Evolutionary conservation across 2,888 invertebrate species (phyloP), one percentile per base, ranked within the genome.

Genomic region (Oscheius sp.): DNA sequence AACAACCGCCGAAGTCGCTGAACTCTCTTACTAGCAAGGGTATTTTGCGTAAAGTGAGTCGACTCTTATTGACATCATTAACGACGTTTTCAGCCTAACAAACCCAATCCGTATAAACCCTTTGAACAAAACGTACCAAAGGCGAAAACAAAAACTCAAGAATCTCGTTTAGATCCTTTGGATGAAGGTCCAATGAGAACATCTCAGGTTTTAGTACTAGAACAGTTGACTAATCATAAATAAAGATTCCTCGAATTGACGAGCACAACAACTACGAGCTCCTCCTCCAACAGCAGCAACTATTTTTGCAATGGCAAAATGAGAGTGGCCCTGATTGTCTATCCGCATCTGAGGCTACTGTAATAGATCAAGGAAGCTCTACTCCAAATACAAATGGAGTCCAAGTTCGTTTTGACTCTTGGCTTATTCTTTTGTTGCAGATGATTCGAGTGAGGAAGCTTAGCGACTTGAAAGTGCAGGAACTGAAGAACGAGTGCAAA

Each of bases 261-360:
- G 64, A 64, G 33, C 64, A 45, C 15, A 55, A 93, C 6, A 93
- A 93, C 8, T 95, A 95, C 88, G 94, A 95, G 87, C 88, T 95
- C 79, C 90, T 95, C 65, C 90, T 96, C 73, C 93, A 96, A 86
- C 96, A 96, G 86, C 96, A 96, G 87, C 95, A 95, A 87, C 88
- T 96, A 81, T 91, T 96, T 72, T 91, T 96, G 65, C 93, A 94
- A 87, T 92, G 92, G 90, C 92, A 93, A 87, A 93, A 94, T 87
- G 53, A 52, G n/a, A 90, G 25, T 27, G 61, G 45, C 8, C 12
- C 66, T 12, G 63, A 69, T 39, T 50, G 50, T 4, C 27, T 31
- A 10, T 25, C 48, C 15, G 23, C 17, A 70, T 76, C 57, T 66
- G 78, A 50, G 69, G 70, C 73, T 65, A 74, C 64, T 29, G 64